Evolutionary conservation across 2,888 invertebrate genomes (phyloP).

Genomic region (Brenthis daphne): DNA sequence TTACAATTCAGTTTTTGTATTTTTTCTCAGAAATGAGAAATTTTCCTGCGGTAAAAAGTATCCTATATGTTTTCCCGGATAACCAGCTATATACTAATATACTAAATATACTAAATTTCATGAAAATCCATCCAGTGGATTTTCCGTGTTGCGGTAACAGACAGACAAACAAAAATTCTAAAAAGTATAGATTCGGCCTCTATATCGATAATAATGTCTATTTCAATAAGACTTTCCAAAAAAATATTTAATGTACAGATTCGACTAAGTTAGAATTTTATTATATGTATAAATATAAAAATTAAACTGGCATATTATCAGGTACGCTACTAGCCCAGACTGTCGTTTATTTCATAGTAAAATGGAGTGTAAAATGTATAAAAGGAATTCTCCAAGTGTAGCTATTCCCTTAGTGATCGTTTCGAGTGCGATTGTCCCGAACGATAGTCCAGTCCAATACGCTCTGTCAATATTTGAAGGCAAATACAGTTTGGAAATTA

Average conservation of each 20-base stretch:
- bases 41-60: neutral
- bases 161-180: no score
- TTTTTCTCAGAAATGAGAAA: neutral
- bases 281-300: neutral
- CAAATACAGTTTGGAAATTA: slow-evolving; percentile 61
- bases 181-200: no score
- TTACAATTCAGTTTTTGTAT: no score
- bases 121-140: no score
- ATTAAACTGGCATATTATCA: slow-evolving; percentile 8
- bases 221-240: no score
- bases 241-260: no score
- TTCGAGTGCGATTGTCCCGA: slow-evolving; percentile 38
- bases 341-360: slow-evolving; percentile 15
- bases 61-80: no score
- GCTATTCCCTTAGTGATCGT: slow-evolving; percentile 28
- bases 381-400: slow-evolving; percentile 22
- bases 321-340: slow-evolving; percentile 7
- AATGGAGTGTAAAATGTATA: slow-evolving; percentile 14
- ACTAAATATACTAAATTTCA: neutral
- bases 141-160: no score
- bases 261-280: no score
- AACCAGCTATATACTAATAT: no score
- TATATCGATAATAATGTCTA: no score
- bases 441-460: slow-evolving; percentile 48
- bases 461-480: slow-evolving; percentile 62